phyloP scores from a whole-genome alignment of 2,888 invertebrate species.

The Oithona nana region DNA sequence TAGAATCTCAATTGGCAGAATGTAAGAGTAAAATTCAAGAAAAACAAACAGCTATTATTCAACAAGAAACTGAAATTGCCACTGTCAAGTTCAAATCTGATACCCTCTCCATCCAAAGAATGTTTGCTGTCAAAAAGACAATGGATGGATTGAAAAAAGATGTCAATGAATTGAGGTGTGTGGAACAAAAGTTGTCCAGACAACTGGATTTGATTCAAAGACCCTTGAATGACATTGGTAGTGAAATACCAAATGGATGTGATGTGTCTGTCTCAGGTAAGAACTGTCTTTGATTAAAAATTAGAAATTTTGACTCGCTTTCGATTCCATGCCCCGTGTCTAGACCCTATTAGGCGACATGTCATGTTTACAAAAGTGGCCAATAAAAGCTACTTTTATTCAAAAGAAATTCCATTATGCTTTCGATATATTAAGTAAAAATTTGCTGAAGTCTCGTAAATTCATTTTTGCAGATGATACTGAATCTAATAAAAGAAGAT shows the following conservation, averaged over 20 bases:
- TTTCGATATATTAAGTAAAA: no score
- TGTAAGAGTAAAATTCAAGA: slow-evolving; percentile 26
- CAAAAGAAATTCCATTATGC: no score
- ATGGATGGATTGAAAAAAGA: slow-evolving; percentile 39
- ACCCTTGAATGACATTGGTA: not conserved
- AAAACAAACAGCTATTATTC: slow-evolving; percentile 24
- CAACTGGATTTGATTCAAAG: slow-evolving; percentile 51
- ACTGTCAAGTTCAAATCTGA: slow-evolving; percentile 22
- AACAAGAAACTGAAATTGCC: slow-evolving; percentile 24
- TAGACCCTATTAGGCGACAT: no score
- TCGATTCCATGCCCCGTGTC: no score
- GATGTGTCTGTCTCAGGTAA: no score
- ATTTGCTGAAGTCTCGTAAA: no score
- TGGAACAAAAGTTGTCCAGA: slow-evolving; percentile 47
- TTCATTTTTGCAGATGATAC: no score
- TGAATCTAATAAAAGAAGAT: not conserved
- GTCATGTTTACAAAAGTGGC: no score
- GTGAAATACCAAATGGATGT: slow-evolving; percentile 53
- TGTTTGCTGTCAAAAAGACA: slow-evolving; percentile 18
- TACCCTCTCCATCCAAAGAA: slow-evolving; percentile 19
- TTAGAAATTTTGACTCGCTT: no score
- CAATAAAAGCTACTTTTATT: no score
- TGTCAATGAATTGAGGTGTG: slow-evolving; percentile 44
- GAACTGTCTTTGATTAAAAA: no score
- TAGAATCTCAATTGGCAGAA: slow-evolving; percentile 58